Percentiles rank a stretch among this genome's conserved stretches.
Conservation (phyloP, 1,140 invertebrate species). For the Protaetia brevitarsis region DNA sequence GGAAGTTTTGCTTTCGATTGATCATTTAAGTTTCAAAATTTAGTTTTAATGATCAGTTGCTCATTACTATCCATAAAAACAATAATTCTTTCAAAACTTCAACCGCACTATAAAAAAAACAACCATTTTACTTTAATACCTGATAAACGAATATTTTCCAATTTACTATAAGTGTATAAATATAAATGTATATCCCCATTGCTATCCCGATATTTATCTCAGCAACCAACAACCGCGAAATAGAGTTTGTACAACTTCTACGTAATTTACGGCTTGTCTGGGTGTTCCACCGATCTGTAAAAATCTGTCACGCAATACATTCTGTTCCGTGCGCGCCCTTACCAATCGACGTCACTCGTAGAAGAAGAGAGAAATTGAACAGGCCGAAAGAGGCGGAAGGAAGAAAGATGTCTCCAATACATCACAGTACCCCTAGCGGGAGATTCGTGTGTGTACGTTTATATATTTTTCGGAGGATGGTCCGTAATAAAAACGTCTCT, state of each 20-base stretch:
- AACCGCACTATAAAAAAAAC: too few species aligned
- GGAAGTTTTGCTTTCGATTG: too few species aligned
- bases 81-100: too few species aligned
- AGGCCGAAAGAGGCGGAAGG: not conserved
- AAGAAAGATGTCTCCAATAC: not conserved
- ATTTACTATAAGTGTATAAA: too few species aligned
- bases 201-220: too few species aligned
- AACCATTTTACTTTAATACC: too few species aligned
- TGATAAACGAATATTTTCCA: too few species aligned
- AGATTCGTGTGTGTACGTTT: not conserved
- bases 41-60: too few species aligned
- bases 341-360: not conserved
- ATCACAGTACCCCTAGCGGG: not conserved
- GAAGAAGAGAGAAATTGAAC: not conserved
- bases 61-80: too few species aligned
- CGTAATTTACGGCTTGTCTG: not conserved
- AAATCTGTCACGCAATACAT: constrained; percentile 3
- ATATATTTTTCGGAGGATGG: not conserved
- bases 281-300: not conserved
- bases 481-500: not conserved
- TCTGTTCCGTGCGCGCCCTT: not conserved
- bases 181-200: too few species aligned
- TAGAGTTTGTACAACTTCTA: not conserved
- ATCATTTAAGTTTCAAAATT: too few species aligned
- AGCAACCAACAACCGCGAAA: constrained; percentile 4